A percentile compares a stretch with the other conserved stretches of the same genome.
These are phyloP conservation scores for Leptodirus hochenwartii DNA, from an alignment of 2,888 invertebrate species.

Conservation along the genomic window DNA sequence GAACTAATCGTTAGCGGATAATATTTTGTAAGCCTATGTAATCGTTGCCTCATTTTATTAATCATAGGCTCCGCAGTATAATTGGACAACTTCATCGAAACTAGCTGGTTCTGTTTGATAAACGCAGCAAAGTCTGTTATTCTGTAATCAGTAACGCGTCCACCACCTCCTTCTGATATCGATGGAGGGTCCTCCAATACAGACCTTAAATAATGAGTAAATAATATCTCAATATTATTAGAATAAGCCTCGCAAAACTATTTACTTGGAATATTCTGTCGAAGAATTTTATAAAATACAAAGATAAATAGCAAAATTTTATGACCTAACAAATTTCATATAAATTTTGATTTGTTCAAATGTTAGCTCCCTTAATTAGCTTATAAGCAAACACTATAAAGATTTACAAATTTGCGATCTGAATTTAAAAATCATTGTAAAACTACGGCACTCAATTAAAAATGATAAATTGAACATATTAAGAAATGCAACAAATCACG, in stretches of 20 bases:
- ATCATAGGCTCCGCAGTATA: slow-evolving; percentile 27
- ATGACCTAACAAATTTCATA: no score
- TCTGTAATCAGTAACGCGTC: slow-evolving; percentile 81
- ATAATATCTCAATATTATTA: background rate
- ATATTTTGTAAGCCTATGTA: slow-evolving; percentile 67
- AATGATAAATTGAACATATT: no score
- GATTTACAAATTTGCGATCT: no score
- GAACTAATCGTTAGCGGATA: slow-evolving; percentile 81
- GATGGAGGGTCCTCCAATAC: slow-evolving; percentile 90
- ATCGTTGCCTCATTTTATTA: slow-evolving; percentile 43
- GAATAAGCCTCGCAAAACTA: no score
- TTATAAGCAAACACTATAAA: no score
- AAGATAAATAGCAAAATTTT: no score
- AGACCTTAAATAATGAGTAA: slow-evolving; percentile 30
- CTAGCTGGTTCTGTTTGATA: slow-evolving; percentile 67
- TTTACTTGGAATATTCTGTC: no score
- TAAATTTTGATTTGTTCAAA: no score
- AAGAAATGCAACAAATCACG: slow-evolving; percentile 5
- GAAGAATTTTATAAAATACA: no score
- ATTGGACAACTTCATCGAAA: slow-evolving; percentile 40
- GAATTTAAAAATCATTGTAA: no score
- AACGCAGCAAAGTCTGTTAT: slow-evolving; percentile 74
- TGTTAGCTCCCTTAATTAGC: no score
- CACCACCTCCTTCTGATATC: slow-evolving; percentile 87
- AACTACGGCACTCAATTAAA: no score